Percentiles rank a stretch among this genome's conserved stretches.
These are phyloP conservation scores for Chaenocephalus aceratus DNA, from an alignment of 2,113 vertebrate species.

Conservation along the genomic window DNA sequence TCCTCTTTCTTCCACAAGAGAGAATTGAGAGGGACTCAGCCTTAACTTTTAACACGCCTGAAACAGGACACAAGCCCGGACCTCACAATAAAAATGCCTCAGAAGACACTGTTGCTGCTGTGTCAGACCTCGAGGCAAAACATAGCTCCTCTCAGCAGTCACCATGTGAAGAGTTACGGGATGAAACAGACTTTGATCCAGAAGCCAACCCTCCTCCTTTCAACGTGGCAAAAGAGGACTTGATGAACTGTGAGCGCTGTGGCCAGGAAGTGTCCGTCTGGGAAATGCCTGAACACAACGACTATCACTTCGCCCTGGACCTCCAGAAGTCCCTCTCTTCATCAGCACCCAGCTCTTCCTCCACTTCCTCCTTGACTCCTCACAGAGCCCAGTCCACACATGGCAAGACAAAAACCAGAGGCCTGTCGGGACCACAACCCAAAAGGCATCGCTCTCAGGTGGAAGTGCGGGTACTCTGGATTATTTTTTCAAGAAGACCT, in stretches of 20 bases:
- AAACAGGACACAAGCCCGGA: not conserved
- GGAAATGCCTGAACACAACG: slow-evolving; percentile 94
- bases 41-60: not conserved
- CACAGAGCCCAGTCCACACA: slow-evolving; percentile 53
- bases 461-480: slow-evolving; percentile 85
- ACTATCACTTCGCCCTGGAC: slow-evolving; percentile 95
- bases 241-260: slow-evolving; percentile 89
- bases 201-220: not conserved
- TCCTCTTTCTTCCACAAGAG: slow-evolving; percentile 80
- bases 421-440: slow-evolving; percentile 74
- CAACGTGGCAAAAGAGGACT: slow-evolving; percentile 76
- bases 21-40: slow-evolving; percentile 50
- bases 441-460: slow-evolving; percentile 84
- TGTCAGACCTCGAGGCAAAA: slow-evolving; percentile 4
- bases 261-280: slow-evolving; percentile 86
- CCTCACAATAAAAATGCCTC: not conserved
- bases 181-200: not conserved
- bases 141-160: not conserved
- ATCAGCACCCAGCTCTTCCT: slow-evolving; percentile 11
- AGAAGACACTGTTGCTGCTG: slow-evolving; percentile 2
- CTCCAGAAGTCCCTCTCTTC: slow-evolving; percentile 90
- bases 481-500: slow-evolving; percentile 89
- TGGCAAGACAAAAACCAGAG: slow-evolving; percentile 85
- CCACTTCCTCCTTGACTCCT: slow-evolving; percentile 21
- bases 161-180: slow-evolving; percentile 12